Evolutionary conservation across 2,113 vertebrate genomes (phyloP), one percentile per base, ranked within the genome.

Genomic region (Psophia crepitans): DNA sequence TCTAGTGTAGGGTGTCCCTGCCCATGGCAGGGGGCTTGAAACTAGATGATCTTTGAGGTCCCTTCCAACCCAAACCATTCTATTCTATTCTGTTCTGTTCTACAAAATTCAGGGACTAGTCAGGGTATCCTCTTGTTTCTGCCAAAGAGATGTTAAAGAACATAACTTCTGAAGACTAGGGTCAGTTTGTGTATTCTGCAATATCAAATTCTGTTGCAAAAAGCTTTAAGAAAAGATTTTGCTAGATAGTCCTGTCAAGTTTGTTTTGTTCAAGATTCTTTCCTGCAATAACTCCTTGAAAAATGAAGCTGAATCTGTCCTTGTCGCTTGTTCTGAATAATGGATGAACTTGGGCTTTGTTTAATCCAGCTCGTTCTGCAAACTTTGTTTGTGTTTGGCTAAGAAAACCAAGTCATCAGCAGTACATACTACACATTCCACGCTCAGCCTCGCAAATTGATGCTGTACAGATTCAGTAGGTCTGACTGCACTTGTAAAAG

Each of bases 341-440:
- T 71, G 79, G 86, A 91, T 82, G 60, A 75, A 84, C 24, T 89
- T 90, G 46, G 37, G 54, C 58, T 86, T 95, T 84, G 87, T 90
- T 95, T 91, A 89, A 92, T 95, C 89, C 54, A 46, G 18, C 80
- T 93, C 35, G 13, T 83, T 79, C 84, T 89, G 48, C 51, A 76
- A 54, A 58, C 39, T 90, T 81, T 2, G 2, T 83, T 95, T 91
- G 51, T 82, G 39, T 94, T 89, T 88, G 74, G 43, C 53, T 93
- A 70, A 78, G 83, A 53, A 94, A 77, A 61, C 39, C 49, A 64
- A 90, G 79, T 61, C 75, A 57, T 37, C 49, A 65, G 81, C 53
- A 66, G 43, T 30, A 65, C 75, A 77, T 74, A 19, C 35, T 94
- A 30, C 75, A 14, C 63, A 54, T 88, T 86, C 88, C 79, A 41